phyloP scores from a whole-genome alignment of 2,113 vertebrate genomes.

The Zeus faber region DNA sequence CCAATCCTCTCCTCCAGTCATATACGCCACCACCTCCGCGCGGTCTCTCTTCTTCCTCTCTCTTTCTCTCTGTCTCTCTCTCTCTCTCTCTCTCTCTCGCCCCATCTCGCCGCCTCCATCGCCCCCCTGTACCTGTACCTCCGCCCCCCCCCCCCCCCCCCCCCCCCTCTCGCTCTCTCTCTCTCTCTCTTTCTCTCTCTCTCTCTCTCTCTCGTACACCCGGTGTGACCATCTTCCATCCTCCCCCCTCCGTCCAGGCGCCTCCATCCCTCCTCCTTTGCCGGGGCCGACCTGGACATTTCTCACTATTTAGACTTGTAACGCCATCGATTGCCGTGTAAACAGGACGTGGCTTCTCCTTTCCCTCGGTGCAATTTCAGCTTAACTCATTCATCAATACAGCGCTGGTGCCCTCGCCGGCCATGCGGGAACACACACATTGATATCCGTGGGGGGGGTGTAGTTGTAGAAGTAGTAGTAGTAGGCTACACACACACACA shows the following conservation, averaged over 20 bases:
- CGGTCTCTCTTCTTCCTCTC: not conserved
- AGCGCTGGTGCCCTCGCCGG: constrained; percentile 20
- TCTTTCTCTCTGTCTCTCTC: not conserved
- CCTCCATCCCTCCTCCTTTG: constrained; percentile 1
- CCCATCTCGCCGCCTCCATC: no score
- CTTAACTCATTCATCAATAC: constrained; percentile 58
- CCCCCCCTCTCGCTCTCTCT: not conserved
- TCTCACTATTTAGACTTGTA: constrained; percentile 45
- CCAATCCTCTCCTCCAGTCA: no score
- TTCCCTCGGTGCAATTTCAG: constrained; percentile 38
- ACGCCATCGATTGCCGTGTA: constrained; percentile 54
- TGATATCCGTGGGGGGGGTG: no score
- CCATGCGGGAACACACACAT: constrained; percentile 13
- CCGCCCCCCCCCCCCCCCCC: no score
- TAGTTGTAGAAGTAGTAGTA: no score
- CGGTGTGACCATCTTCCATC: no score
- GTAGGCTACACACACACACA: constrained; percentile 18
- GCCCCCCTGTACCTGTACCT: no score
- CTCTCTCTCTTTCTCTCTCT: not conserved
- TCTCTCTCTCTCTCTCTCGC: not conserved
- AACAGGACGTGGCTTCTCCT: constrained; percentile 46
- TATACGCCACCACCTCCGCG: no score
- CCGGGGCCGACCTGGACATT: constrained; percentile 29
- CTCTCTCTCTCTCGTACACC: not conserved
- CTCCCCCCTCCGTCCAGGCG: not conserved